phyloP scores from a whole-genome alignment of 2,797 vertebrate species.

The Taenioides sp. region DNA sequence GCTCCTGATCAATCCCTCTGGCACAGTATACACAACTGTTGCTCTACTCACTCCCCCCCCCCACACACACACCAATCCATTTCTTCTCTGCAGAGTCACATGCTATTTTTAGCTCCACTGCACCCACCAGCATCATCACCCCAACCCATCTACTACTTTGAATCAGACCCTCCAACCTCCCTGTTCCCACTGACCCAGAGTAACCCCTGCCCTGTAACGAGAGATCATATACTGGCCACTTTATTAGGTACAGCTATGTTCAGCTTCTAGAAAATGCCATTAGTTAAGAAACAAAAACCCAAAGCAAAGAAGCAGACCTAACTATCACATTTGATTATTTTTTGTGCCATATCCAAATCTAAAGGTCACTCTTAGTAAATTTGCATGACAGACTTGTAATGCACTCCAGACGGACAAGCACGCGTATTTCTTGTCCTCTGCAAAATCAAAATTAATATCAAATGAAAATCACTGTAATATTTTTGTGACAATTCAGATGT shows the following conservation, averaged over 20 bases:
- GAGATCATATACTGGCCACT: background rate
- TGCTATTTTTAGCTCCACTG: conserved; percentile 71
- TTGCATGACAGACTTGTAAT: too few relatives aligned
- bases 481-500: too few relatives aligned
- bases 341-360: too few relatives aligned
- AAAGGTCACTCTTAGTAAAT: too few relatives aligned
- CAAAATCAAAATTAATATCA: too few relatives aligned
- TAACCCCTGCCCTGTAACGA: conserved; percentile 28
- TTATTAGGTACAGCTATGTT: background rate
- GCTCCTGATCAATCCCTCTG: conserved; percentile 59
- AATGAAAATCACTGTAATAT: too few relatives aligned
- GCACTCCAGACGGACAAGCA: too few relatives aligned
- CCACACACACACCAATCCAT: too few relatives aligned
- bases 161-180: conserved; percentile 46
- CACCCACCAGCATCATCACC: conserved; percentile 28
- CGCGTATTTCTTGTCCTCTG: too few relatives aligned
- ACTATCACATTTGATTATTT: too few relatives aligned
- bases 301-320: too few relatives aligned
- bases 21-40: conserved; percentile 63
- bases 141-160: conserved; percentile 44
- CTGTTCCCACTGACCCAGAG: conserved; percentile 51
- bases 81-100: conserved; percentile 53
- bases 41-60: conserved; percentile 22
- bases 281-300: background rate
- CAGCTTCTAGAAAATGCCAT: background rate